phyloP scores from a whole-genome alignment of 1,140 invertebrate genomes.

The Riptortus pedestris region DNA sequence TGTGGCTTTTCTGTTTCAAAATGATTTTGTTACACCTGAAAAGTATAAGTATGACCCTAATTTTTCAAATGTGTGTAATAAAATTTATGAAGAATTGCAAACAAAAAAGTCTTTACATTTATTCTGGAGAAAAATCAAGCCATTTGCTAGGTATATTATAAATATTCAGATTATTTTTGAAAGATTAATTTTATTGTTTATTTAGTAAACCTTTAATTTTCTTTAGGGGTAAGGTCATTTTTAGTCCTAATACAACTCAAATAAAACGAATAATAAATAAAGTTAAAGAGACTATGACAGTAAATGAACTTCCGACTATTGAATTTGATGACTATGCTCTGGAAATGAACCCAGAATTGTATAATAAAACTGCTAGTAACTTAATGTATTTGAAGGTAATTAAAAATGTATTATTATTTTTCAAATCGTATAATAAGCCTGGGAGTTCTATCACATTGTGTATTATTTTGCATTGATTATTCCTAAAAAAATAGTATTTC shows the following conservation, averaged over 20 bases:
- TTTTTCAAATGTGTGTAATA: slow-evolving; percentile 25
- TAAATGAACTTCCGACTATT: too few species aligned
- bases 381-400: too few species aligned
- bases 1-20: too few species aligned
- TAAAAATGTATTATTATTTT: too few species aligned
- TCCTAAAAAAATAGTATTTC: too few species aligned
- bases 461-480: too few species aligned
- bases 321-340: too few species aligned
- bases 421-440: too few species aligned
- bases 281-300: slow-evolving; percentile 22
- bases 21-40: background rate
- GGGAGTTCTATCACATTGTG: too few species aligned
- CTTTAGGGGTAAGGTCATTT: slow-evolving; percentile 33
- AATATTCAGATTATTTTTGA: slow-evolving; percentile 1
- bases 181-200: slow-evolving; percentile 7
- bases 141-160: slow-evolving; percentile 29
- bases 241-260: slow-evolving; percentile 29
- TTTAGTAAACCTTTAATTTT: slow-evolving; percentile 12
- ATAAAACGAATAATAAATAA: slow-evolving; percentile 27
- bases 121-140: slow-evolving; percentile 30
- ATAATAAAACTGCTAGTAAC: too few species aligned
- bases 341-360: too few species aligned
- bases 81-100: slow-evolving; percentile 28
- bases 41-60: slow-evolving; percentile 29
- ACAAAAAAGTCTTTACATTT: slow-evolving; percentile 13